Evolutionary conservation across 1,140 invertebrate genomes (phyloP).

Genomic region (Grapholita molesta): DNA sequence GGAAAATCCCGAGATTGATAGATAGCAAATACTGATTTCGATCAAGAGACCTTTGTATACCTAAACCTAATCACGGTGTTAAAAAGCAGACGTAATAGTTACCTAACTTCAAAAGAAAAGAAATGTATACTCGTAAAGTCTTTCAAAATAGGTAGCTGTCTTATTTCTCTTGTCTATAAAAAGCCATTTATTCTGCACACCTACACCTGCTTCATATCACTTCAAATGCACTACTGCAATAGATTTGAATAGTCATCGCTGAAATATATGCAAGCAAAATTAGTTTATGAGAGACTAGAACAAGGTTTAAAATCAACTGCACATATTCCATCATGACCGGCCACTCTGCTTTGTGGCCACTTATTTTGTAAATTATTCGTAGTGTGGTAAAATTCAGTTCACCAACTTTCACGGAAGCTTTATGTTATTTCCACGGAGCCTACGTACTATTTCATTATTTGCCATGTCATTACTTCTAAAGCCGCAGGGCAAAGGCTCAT

Average conservation of each 20-base stretch:
- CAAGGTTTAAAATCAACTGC: not conserved
- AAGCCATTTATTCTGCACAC: not conserved
- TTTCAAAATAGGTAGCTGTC: not conserved
- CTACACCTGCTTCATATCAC: not conserved
- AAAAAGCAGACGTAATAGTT: too few species aligned
- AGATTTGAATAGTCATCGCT: not conserved
- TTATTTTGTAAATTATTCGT: conserved; percentile 12
- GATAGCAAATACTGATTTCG: too few species aligned
- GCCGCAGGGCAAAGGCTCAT: not conserved
- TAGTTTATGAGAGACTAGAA: not conserved
- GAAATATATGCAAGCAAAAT: not conserved
- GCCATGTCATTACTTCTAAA: not conserved
- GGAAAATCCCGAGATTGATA: too few species aligned
- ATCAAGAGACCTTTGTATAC: too few species aligned
- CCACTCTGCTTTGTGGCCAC: not conserved
- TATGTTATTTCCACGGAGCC: not conserved
- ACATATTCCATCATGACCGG: not conserved
- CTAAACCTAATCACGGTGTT: too few species aligned
- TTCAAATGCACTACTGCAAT: conserved; percentile 4
- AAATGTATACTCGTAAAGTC: not conserved
- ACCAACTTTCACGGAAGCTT: conserved; percentile 7
- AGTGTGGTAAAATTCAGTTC: not conserved
- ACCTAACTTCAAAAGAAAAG: not conserved
- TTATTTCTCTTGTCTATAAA: not conserved
- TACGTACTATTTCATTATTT: not conserved